A percentile compares a stretch with the other conserved stretches of the same genome.
Evolutionary conservation across 2,113 vertebrate species (phyloP).

Genomic region (Erinaceus europaeus): DNA sequence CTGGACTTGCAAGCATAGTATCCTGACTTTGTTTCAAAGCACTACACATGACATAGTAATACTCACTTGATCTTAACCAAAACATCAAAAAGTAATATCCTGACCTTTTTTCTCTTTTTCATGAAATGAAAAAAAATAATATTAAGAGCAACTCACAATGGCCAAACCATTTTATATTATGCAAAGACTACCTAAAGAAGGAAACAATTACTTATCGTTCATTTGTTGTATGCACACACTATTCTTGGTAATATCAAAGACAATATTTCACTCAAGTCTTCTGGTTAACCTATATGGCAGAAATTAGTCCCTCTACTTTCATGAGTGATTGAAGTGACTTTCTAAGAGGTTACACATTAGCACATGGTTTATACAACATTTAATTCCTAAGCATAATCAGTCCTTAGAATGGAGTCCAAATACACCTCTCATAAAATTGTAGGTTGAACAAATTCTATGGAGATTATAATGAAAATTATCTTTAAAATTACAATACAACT

Average conservation of each 20-base stretch:
- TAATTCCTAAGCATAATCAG: not conserved
- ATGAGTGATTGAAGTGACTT: not conserved
- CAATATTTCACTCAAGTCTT: not conserved
- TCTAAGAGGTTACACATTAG: not conserved
- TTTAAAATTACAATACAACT: not conserved
- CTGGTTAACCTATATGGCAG: accelerated
- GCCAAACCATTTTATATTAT: not conserved
- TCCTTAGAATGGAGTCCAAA: not conserved
- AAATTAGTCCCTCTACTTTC: not conserved
- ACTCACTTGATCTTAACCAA: too few species aligned
- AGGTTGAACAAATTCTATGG: not conserved
- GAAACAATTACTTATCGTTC: not conserved
- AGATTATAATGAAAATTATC: conserved; percentile 2
- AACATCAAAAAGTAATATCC: too few species aligned
- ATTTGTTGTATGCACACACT: not conserved
- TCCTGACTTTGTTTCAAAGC: too few species aligned
- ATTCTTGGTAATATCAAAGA: not conserved
- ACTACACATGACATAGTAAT: too few species aligned
- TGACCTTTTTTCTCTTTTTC: too few species aligned
- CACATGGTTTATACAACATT: not conserved
- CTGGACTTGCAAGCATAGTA: too few species aligned
- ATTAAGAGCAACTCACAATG: not conserved
- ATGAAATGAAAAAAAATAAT: too few species aligned
- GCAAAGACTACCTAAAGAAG: not conserved
- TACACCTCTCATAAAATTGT: not conserved